Base-by-base conservation (phyloP, 2,797 vertebrate genomes). In the Macropodus opercularis region DNA sequence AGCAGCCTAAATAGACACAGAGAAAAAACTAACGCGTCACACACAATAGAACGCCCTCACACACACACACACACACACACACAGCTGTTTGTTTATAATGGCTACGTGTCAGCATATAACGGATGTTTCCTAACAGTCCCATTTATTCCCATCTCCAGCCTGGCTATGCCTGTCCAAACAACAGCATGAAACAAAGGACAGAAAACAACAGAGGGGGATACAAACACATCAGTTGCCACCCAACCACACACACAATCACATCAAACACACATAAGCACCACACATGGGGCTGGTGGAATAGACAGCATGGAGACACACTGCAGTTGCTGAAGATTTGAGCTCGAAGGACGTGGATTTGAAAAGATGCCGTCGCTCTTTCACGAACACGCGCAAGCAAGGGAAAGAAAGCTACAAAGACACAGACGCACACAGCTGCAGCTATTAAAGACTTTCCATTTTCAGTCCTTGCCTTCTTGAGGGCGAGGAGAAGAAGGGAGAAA, bases 61-160 rank as follows among this genome's bases (percentile, higher is more conserved):
- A 57, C 44, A 56, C 39, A 35, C 51, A 65, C 36, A 44, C 60
- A 32, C 41, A 62, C 59, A 36, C 27, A 43, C 60, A 49, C 70
- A 24, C 59, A 77, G 66, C 79, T 83, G 81, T 85, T 87, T 63
- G 83, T 86, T 81, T 83, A 78, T 89, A 90, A 92, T 90, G 84
- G 88, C 81, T 86, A 83, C 79, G 81, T 89, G 90, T 90, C 89
- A 88, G 77, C 48, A 38, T 68, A 84, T 90, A 90, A 91, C 78
- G 60, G 85, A 90, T 91, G 89, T 81, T 58, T 86, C 71, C 77
- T 68, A 81, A 85, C 83, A 81, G 67, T 78, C 72, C 84, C 89
- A 91, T 92, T 90, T 87, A 89, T 92, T 90, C 85, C 88, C 78
- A 91, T 92, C 90, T 90, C 75, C 75, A 85, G 75, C 82, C 79